Evolutionary conservation across 2,888 invertebrate species (phyloP), one percentile per base, ranked within the genome.

Genomic region (Brachyopa scutellaris): DNA sequence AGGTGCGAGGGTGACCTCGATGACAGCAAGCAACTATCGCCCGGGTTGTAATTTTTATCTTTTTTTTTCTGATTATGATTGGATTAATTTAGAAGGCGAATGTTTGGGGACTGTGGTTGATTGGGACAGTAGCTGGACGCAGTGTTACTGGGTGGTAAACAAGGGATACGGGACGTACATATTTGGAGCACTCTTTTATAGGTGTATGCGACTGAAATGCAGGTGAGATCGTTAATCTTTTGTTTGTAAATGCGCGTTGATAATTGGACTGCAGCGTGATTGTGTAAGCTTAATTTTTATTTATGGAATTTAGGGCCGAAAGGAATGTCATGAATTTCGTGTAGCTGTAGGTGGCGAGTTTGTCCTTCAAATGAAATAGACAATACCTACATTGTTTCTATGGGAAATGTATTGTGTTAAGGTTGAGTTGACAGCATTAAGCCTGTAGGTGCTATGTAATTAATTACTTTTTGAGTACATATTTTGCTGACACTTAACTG

Each of bases 151-250:
- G 31, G 17, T 47, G 26, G 33, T 11, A 17, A 11, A 26, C 38
- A 51, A 64, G 23, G 49, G 61, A 40, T 49, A 70, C 23, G 45
- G 23, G 42, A 49, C 13, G 9, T 6, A n/a, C 9, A 55, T 26
- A 5, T 26, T 26, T 26, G 26, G 57, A 29, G 33, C 26, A 47
- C 40, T 42, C n/a, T 21, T 21, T 51, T 42, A 49, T 40, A 49
- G 42, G 42, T 73, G 55, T 73, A 55, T 42, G 64, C 1, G 21
- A 47, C 21, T 31, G n/a, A n/a, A n/a, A 31, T 31, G 38, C 40
- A 64, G 57, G 53, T 67, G 40, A 47, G 61, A 57, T 79, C 74
- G 67, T 69, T 66, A 59, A 73, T 78, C 57, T 78, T 53, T 57
- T 38, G 13, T 47, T 47, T 38, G 55, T 40, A 49, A 55, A 74